Conservation (phyloP, 1,140 invertebrate species). For the Lepidurus couesii region DNA sequence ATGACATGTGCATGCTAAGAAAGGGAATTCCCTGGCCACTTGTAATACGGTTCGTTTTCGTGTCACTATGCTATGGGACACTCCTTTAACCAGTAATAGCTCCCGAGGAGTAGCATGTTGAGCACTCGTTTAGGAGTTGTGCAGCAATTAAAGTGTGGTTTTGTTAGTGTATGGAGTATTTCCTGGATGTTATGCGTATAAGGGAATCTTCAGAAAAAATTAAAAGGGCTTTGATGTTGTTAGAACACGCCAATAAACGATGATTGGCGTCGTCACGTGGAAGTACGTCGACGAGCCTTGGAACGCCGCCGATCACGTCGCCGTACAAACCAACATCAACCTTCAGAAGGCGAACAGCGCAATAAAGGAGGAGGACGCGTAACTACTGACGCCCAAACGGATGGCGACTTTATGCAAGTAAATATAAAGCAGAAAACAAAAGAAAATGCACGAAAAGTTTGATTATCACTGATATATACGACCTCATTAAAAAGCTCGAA, state of each 20-base stretch:
- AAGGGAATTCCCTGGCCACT: neutral
- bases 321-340: constrained; percentile 30
- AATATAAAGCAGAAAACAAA: constrained; percentile 39
- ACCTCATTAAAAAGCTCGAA: constrained; percentile 23
- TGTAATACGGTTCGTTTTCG: neutral
- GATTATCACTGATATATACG: neutral
- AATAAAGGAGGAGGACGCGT: constrained; percentile 62
- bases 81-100: neutral
- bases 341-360: constrained; percentile 16
- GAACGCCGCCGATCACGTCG: constrained; percentile 32
- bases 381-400: constrained; percentile 79
- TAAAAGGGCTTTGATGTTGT: neutral
- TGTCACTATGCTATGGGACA: neutral
- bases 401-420: constrained; percentile 77
- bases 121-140: constrained; percentile 21
- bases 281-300: constrained; percentile 27
- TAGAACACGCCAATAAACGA: constrained; percentile 23
- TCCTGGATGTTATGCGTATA: too few species aligned
- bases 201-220: too few species aligned
- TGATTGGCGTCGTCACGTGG: constrained; percentile 33
- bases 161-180: neutral
- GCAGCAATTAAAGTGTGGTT: neutral
- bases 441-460: neutral
- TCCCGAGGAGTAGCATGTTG: neutral
- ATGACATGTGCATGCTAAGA: neutral